Base-by-base conservation (phyloP, 2,888 invertebrate genomes). In the Leptopilina drosophilae region DNA sequence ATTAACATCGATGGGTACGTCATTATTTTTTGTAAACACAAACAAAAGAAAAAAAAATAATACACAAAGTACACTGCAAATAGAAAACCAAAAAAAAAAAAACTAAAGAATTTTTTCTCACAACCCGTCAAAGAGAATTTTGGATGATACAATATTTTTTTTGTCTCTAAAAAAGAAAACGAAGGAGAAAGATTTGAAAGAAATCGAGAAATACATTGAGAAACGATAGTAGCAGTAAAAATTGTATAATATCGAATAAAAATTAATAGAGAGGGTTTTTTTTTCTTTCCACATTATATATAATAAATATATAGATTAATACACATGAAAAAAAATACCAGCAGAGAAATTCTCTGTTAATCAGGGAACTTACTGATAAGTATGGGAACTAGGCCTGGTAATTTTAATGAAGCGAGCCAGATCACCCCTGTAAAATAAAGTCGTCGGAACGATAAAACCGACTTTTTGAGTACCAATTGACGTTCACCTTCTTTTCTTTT, bases 391-490 rank as follows among this genome's bases (percentile, higher is more conserved):
- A 90, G 90, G 89, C 90, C 88, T 89, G 85, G 90, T 86, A 88
- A 89, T 90, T 87, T 90, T 90, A 88, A 89, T 85, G 86, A 91
- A 90, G 89, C 88, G 89, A 84, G 89, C 88, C 89, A 91, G 90
- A 89, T 93, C 93, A 88, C 93, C 94, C 93, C 93, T 94, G 93
- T 6, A 91, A 94, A 93, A 90, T 88, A 90, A 73, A 56, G 73
- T 85, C 89, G 73, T 85, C 89, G 87, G 84, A 89, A 81, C 82
- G 83, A 88, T 87, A 84, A 87, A 20, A 79, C 78, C 85, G 83
- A 84, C 84, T 78, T 49, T 49, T 77, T 85, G 82, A 83, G 53
- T 69, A 81, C 65, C 78, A 80, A 64, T 76, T 78, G 82, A 79
- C 75, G 56, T 79, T 77, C 64, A 64, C 20, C 49, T 64, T 56